A percentile compares a stretch with the other conserved stretches of the same genome.
These are phyloP conservation scores for Troglohyphantes excavatus DNA, from an alignment of 2,888 invertebrate genomes.

Conservation along the genomic window DNA sequence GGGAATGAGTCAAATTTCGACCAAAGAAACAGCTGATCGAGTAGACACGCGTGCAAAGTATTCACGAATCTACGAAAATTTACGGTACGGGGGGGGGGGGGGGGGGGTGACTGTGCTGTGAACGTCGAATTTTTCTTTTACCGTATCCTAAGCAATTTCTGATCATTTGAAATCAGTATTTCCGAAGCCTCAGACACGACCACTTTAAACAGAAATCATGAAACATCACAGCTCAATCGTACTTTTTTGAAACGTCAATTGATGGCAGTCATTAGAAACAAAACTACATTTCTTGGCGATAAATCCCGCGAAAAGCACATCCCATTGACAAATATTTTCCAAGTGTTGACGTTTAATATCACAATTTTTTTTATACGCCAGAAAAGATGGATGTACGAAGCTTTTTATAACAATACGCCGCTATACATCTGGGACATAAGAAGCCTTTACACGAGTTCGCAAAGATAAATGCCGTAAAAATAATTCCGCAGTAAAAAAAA, in stretches of 20 bases:
- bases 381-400: not conserved
- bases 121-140: no score
- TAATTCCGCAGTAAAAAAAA: not conserved
- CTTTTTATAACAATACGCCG: not conserved
- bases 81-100: no score
- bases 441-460: not conserved
- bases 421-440: not conserved
- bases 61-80: no score
- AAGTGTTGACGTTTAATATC: not conserved
- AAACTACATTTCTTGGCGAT: not conserved
- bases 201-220: not conserved
- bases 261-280: conserved; percentile 6
- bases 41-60: no score
- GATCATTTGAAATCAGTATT: no score
- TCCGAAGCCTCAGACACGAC: not conserved
- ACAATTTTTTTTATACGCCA: not conserved
- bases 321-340: not conserved
- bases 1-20: no score
- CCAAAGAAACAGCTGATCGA: no score
- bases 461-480: conserved; percentile 11
- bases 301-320: not conserved
- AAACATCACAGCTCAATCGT: not conserved
- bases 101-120: no score
- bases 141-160: no score
- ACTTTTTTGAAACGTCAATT: not conserved